Evolutionary conservation across 2,797 vertebrate species (phyloP).

Genomic region (Rhabdomys pumilio): DNA sequence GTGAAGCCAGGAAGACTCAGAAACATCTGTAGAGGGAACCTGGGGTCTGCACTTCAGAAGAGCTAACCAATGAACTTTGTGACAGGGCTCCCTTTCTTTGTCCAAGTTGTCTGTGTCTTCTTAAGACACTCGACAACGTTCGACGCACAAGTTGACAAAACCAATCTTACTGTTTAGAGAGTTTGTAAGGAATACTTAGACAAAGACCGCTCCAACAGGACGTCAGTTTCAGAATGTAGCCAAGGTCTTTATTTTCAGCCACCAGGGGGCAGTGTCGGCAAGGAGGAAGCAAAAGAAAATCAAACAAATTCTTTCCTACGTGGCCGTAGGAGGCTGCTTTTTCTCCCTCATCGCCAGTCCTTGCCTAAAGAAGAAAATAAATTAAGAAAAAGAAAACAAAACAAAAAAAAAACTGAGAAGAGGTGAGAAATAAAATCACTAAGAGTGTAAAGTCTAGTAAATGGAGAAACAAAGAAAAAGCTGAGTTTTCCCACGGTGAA

Average conservation of each 20-base stretch:
- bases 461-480: background rate
- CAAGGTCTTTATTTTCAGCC: background rate
- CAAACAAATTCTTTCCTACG: background rate
- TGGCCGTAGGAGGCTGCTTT: background rate
- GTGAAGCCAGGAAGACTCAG: background rate
- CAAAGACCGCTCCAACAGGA: background rate
- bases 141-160: background rate
- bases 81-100: background rate
- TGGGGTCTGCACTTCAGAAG: accelerated
- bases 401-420: background rate
- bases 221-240: background rate
- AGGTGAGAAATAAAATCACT: background rate
- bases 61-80: accelerated
- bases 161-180: background rate
- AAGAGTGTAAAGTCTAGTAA: background rate
- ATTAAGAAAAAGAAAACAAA: background rate
- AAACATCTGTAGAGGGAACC: background rate
- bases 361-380: background rate
- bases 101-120: background rate
- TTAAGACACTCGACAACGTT: background rate
- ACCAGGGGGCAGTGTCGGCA: conserved; percentile 33
- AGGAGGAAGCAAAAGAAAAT: background rate
- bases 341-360: background rate
- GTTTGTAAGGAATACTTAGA: background rate
- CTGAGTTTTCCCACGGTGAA: background rate